A percentile compares a stretch with the other conserved stretches of the same genome.
These are phyloP conservation scores for Nemopilema nomurai DNA, from an alignment of 30 jellyfish, hydroid and myxozoan genomes.

Conservation along the genomic window DNA sequence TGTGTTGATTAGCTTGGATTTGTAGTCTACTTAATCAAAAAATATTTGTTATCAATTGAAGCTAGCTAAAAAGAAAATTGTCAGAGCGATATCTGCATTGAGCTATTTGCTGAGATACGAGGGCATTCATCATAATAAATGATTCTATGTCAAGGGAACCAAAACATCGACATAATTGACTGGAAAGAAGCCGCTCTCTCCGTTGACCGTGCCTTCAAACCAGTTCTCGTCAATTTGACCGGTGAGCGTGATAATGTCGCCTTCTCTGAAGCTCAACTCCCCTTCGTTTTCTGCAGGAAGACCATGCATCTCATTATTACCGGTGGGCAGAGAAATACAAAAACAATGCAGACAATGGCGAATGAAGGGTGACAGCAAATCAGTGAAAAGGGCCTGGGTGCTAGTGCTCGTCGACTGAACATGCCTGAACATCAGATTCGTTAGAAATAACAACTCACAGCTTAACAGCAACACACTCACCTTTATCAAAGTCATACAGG, in stretches of 20 bases:
- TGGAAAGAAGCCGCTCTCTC: constrained; percentile 90
- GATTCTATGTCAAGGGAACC: constrained; percentile 79
- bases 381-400: not conserved
- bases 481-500: constrained; percentile 92
- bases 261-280: constrained; percentile 87
- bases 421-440: not conserved
- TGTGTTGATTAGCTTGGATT: not conserved
- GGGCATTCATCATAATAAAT: not conserved
- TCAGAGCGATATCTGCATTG: not conserved
- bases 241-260: constrained; percentile 76
- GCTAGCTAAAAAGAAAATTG: not conserved
- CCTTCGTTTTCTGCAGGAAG: constrained; percentile 90
- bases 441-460: not conserved
- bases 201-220: constrained; percentile 89
- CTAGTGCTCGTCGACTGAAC: not conserved
- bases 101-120: not conserved
- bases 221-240: constrained; percentile 95
- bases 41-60: not conserved
- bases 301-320: too few species aligned
- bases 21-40: not conserved
- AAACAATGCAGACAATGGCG: too few species aligned
- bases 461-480: constrained; percentile 30
- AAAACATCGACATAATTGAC: constrained; percentile 91
- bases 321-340: too few species aligned
- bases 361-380: too few species aligned